Evolutionary conservation across 2,888 invertebrate genomes (phyloP).

Genomic region (Erebia epiphron): DNA sequence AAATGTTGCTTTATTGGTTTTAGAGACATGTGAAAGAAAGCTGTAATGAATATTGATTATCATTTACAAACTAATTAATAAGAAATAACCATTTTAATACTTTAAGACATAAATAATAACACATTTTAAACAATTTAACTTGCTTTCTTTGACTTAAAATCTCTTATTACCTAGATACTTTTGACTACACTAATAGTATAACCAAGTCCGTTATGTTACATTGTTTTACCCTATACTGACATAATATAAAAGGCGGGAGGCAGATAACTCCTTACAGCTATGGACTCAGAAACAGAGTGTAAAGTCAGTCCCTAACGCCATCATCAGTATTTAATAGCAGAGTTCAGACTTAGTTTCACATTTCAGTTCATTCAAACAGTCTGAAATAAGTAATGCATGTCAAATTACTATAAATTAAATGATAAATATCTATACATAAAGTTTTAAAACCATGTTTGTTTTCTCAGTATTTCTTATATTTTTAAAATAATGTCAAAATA

Average conservation of each 20-base stretch:
- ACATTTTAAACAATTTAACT: conserved; percentile 83
- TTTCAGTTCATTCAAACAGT: not conserved
- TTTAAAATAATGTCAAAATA: conserved; percentile 11
- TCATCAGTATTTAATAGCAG: conserved; percentile 28
- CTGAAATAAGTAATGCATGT: not conserved
- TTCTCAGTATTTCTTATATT: not conserved
- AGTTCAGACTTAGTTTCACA: conserved; percentile 16
- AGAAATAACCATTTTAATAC: conserved; percentile 84
- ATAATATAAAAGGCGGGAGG: conserved; percentile 82
- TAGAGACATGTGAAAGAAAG: conserved; percentile 59
- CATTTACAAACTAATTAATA: conserved; percentile 83
- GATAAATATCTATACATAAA: too few relatives aligned
- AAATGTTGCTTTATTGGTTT: conserved; percentile 68
- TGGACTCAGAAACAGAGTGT: conserved; percentile 78
- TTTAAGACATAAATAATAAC: conserved; percentile 84
- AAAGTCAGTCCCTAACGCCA: conserved; percentile 31
- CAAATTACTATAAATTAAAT: not conserved
- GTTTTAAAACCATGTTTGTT: too few relatives aligned
- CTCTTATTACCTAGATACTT: conserved; percentile 72
- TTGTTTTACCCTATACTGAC: conserved; percentile 75
- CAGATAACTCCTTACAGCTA: conserved; percentile 79
- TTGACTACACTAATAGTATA: conserved; percentile 82
- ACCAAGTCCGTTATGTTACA: conserved; percentile 79
- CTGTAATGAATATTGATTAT: conserved; percentile 70
- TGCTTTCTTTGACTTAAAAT: conserved; percentile 82